Percentiles rank a stretch among this genome's conserved stretches.
Conservation (phyloP, 2,888 invertebrate species). For the Apantesis nais region DNA sequence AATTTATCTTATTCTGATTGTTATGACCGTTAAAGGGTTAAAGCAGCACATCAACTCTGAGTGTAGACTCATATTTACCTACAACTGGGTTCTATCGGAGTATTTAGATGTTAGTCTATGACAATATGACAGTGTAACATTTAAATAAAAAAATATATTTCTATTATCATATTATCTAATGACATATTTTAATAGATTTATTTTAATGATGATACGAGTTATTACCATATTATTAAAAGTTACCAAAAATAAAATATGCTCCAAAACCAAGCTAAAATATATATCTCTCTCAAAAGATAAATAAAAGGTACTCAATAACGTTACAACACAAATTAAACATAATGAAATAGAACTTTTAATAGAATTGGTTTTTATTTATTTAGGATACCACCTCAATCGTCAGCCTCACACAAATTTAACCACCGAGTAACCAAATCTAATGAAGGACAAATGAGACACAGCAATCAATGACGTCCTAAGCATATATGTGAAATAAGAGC, state of each 20-base stretch:
- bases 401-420: neutral
- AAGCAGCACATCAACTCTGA: no score
- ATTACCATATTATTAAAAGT: no score
- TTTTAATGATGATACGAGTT: no score
- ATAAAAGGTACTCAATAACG: neutral
- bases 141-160: no score
- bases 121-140: no score
- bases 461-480: neutral
- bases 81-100: no score
- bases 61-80: no score
- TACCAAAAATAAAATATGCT: conserved; percentile 48
- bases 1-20: no score
- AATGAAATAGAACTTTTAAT: neutral
- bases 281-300: neutral
- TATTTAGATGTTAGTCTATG: no score
- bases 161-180: no score
- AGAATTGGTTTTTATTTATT: neutral
- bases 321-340: neutral
- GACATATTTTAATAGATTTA: no score
- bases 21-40: no score
- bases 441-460: neutral
- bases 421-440: neutral
- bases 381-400: neutral
- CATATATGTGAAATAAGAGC: neutral
- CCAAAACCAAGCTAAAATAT: conserved; percentile 15